phyloP scores from a whole-genome alignment of 2,888 invertebrate genomes.

The Nephrotoma flavescens region DNA sequence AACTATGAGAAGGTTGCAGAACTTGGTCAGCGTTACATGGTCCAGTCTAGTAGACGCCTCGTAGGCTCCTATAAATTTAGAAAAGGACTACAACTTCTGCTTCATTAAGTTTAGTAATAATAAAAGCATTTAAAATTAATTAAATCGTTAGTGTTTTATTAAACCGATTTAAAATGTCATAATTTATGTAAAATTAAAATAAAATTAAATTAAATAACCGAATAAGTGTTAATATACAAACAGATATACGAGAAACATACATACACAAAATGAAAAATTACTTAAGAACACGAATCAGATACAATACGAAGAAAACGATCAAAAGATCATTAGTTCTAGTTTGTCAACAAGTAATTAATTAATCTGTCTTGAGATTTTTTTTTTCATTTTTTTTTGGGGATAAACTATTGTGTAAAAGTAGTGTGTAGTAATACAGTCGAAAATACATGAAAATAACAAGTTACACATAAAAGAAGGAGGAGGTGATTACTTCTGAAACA shows the following conservation, averaged over 20 bases:
- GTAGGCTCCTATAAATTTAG: too few species aligned
- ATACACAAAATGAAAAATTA: background rate
- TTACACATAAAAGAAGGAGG: background rate
- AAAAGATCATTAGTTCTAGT: slow-evolving; percentile 12
- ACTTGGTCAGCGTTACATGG: too few species aligned
- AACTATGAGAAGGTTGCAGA: too few species aligned
- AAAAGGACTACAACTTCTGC: too few species aligned
- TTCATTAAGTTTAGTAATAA: too few species aligned
- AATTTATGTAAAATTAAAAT: background rate
- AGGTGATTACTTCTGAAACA: background rate
- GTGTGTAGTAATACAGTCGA: background rate
- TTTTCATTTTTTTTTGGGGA: background rate
- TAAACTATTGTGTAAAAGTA: background rate
- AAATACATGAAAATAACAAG: background rate
- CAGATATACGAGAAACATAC: background rate
- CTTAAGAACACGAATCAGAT: background rate
- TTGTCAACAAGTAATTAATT: slow-evolving; percentile 14
- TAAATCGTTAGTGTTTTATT: too few species aligned
- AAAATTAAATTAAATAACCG: background rate
- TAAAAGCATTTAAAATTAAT: too few species aligned
- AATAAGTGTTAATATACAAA: background rate
- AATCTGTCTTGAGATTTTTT: slow-evolving; percentile 3
- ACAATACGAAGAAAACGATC: background rate
- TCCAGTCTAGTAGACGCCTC: too few species aligned
- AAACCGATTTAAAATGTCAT: background rate